A percentile compares a stretch with the other conserved stretches of the same genome.
Evolutionary conservation across 2,113 vertebrate genomes (phyloP).

Genomic region (Redunca redunca): DNA sequence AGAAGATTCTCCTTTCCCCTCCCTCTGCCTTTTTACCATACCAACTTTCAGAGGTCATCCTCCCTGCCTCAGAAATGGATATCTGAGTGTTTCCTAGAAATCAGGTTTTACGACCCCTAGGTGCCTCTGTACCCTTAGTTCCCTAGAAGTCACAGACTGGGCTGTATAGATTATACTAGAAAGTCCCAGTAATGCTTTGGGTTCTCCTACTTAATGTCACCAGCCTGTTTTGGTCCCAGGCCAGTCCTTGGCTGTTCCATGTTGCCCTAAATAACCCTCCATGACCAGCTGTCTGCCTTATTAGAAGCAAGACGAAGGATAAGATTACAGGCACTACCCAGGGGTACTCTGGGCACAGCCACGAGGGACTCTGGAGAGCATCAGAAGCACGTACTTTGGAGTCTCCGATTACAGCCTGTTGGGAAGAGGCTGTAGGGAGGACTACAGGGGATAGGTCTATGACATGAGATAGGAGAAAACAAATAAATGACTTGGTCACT

Average conservation of each 20-base stretch:
- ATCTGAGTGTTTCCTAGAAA: neutral
- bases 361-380: constrained; percentile 7
- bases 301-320: constrained; percentile 56
- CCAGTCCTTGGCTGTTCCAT: constrained; percentile 40
- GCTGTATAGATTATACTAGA: neutral
- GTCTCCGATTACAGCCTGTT: constrained; percentile 35
- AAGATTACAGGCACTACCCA: constrained; percentile 52
- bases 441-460: neutral
- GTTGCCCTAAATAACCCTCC: constrained; percentile 61
- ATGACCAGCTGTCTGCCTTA: constrained; percentile 54
- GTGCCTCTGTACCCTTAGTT: neutral
- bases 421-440: neutral
- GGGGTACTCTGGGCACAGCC: constrained; percentile 36
- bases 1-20: neutral
- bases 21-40: neutral
- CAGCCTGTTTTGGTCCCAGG: neutral
- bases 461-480: neutral
- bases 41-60: neutral
- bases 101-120: neutral
- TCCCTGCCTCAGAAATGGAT: neutral
- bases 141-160: neutral
- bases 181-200: neutral
- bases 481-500: neutral
- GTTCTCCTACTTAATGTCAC: neutral
- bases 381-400: neutral